Percentiles rank a stretch among this genome's conserved stretches.
Conservation (phyloP, 2,113 vertebrate species). For the Trachemys scripta region DNA sequence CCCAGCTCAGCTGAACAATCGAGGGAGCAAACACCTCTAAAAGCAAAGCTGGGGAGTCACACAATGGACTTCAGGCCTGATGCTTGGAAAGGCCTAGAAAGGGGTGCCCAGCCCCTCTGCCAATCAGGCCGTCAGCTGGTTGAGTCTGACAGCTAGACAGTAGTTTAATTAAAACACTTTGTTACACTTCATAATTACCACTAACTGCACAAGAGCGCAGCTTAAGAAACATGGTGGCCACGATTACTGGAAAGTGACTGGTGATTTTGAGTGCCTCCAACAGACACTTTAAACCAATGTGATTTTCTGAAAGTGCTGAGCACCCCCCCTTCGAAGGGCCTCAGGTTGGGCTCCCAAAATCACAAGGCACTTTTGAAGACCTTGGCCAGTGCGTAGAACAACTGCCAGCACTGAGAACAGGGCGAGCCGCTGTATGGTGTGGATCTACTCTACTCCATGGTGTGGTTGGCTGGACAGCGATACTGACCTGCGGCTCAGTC, state of each 20-base stretch:
- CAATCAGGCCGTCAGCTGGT: neutral
- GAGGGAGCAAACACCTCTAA: neutral
- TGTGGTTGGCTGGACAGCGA: neutral
- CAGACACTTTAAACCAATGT: neutral
- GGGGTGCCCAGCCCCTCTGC: neutral
- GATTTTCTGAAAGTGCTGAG: neutral
- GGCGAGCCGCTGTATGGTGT: neutral
- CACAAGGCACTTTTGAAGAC: neutral
- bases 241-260: neutral
- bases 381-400: neutral
- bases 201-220: neutral
- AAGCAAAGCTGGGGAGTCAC: neutral
- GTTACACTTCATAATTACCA: neutral
- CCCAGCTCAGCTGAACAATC: neutral
- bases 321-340: neutral
- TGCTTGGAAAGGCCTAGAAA: neutral
- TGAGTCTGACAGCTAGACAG: neutral
- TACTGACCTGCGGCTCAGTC: slow-evolving; percentile 76
- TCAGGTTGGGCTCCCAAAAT: neutral
- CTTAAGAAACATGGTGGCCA: neutral
- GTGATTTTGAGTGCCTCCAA: neutral
- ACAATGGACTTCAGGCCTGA: neutral
- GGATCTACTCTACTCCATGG: neutral
- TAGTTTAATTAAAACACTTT: neutral
- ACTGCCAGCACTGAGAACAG: neutral